A percentile compares a stretch with the other conserved stretches of the same genome.
phyloP scores from a whole-genome alignment of 1,140 invertebrate genomes.

The Microvelia longipes region DNA sequence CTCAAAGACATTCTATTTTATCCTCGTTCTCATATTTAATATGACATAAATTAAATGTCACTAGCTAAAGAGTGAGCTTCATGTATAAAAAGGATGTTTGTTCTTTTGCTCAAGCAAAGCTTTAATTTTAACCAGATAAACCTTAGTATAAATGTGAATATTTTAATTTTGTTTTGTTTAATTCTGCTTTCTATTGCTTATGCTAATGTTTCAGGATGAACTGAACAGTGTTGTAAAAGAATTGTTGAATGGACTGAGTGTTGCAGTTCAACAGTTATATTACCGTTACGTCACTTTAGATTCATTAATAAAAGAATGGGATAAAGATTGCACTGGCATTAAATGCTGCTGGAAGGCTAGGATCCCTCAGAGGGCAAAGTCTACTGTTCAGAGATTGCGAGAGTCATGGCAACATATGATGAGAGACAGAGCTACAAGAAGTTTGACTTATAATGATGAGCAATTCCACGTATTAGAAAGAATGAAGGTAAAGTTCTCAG shows the following conservation, averaged over 20 bases:
- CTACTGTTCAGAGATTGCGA: slow-evolving; percentile 58
- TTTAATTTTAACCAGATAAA: no score
- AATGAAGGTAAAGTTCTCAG: slow-evolving; percentile 40
- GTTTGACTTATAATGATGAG: slow-evolving; percentile 78
- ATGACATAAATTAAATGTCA: no score
- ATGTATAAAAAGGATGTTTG: no score
- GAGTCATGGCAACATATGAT: slow-evolving; percentile 86
- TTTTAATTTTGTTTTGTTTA: no score
- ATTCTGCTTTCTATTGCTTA: no score
- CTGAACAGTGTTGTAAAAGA: slow-evolving; percentile 29
- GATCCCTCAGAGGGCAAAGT: slow-evolving; percentile 51
- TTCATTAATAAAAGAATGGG: slow-evolving; percentile 52
- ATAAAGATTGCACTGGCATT: slow-evolving; percentile 44
- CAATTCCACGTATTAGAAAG: slow-evolving; percentile 84
- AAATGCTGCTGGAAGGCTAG: slow-evolving; percentile 47
- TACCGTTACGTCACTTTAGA: slow-evolving; percentile 38
- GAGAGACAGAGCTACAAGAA: slow-evolving; percentile 65
- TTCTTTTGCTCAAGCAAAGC: no score
- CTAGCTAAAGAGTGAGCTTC: no score
- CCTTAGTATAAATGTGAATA: no score
- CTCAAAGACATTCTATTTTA: no score
- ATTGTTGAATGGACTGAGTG: slow-evolving; percentile 30
- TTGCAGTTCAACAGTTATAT: slow-evolving; percentile 40
- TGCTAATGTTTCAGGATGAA: slow-evolving; percentile 27
- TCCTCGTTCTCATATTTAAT: no score